These are phyloP conservation scores for Lateolabrax maculatus DNA, from an alignment of 2,797 vertebrate species.

Conservation along the genomic window DNA sequence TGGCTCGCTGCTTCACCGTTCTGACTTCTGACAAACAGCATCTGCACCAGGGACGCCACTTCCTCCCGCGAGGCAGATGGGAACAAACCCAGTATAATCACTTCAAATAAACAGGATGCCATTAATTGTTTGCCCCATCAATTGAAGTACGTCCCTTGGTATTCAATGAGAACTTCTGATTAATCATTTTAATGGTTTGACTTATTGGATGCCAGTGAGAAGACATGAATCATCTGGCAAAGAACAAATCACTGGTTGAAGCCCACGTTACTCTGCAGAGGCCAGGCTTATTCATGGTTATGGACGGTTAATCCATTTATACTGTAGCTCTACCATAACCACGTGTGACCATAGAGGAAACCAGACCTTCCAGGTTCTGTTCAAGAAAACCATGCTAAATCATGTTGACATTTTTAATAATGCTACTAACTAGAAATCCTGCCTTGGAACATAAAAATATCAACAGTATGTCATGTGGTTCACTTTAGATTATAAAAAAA, in stretches of 20 bases:
- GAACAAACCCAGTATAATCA: slow-evolving; percentile 79
- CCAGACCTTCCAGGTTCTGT: not conserved
- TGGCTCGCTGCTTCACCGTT: slow-evolving; percentile 68
- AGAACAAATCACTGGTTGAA: slow-evolving; percentile 60
- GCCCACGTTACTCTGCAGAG: slow-evolving; percentile 55
- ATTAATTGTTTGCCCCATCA: slow-evolving; percentile 81
- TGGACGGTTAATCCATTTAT: slow-evolving; percentile 39
- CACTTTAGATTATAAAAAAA: too few species aligned
- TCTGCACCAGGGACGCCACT: slow-evolving; percentile 78
- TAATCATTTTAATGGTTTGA: slow-evolving; percentile 76
- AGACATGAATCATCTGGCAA: slow-evolving; percentile 70
- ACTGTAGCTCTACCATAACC: not conserved
- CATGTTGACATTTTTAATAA: not conserved
- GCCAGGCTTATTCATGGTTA: slow-evolving; percentile 50
- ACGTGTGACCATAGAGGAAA: slow-evolving; percentile 4
- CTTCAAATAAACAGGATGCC: slow-evolving; percentile 83
- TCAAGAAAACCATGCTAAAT: slow-evolving; percentile 17
- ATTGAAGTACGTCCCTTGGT: slow-evolving; percentile 75
- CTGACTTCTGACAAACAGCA: slow-evolving; percentile 84
- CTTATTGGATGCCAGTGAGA: slow-evolving; percentile 71
- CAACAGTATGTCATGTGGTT: too few species aligned
- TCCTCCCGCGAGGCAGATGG: slow-evolving; percentile 80
- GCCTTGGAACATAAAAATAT: not conserved
- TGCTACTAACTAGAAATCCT: not conserved
- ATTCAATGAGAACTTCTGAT: slow-evolving; percentile 72